These are phyloP conservation scores for Hirtodrosophila confusa DNA, from an alignment of 2,888 invertebrate species.

Conservation along the genomic window DNA sequence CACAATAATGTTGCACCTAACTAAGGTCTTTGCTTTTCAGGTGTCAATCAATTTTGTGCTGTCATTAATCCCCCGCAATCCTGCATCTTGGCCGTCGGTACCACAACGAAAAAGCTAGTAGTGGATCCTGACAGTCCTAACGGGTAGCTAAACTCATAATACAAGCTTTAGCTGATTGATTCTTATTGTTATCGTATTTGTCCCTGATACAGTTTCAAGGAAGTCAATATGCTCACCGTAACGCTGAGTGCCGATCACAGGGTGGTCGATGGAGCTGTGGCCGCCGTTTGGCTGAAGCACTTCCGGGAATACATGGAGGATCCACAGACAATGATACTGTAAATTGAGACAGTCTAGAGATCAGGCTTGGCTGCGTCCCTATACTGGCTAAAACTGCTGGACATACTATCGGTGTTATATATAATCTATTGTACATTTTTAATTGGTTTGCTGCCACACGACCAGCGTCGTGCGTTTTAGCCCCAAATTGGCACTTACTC, in stretches of 20 bases:
- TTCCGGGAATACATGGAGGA: constrained; percentile 95
- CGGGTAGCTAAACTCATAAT: constrained; percentile 86
- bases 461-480: constrained; percentile 11
- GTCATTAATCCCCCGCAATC: constrained; percentile 99
- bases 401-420: constrained; percentile 45
- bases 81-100: constrained; percentile 96
- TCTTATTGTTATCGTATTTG: not conserved
- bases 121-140: constrained; percentile 89
- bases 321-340: constrained; percentile 97
- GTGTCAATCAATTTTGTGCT: constrained; percentile 94
- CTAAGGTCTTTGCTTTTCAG: constrained; percentile 81
- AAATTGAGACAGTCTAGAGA: constrained; percentile 79
- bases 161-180: not conserved
- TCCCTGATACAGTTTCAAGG: constrained; percentile 87
- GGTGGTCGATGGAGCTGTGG: constrained; percentile 98
- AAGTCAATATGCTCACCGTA: constrained; percentile 92
- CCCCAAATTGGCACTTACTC: constrained; percentile 25
- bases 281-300: constrained; percentile 96
- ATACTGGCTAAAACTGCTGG: constrained; percentile 5
- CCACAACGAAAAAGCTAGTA: constrained; percentile 90
- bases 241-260: constrained; percentile 99
- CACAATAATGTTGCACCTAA: fast-evolving
- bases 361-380: not conserved
- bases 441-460: constrained; percentile 38
- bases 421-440: constrained; percentile 47